Base-by-base conservation (phyloP, 2,888 invertebrate species). In the Tetrapedia diversipes region DNA sequence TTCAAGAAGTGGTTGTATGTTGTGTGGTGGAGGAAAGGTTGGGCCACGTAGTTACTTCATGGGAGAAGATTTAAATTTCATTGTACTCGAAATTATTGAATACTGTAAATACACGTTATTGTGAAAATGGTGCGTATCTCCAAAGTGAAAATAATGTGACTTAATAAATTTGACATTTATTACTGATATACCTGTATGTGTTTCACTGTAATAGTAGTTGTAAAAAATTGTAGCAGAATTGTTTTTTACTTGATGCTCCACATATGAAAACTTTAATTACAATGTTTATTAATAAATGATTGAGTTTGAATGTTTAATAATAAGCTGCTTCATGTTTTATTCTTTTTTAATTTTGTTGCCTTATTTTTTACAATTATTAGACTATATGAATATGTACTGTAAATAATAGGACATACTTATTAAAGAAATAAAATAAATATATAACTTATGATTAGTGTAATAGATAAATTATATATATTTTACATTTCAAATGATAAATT, bases 11-110 rank as follows among this genome's bases (percentile, higher is more conserved):
- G 74, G n/a, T 77, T 82, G 19, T 19, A 34, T 53, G 43, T 59
- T 59, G n/a, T 59, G 10, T 32, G 16, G 59, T 45, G 43, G 59
- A 43, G 22, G 59, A 59, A 29, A 43, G 32, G 43, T 45, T 68
- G 76, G 83, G 89, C 89, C 89, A 89, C 89, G 89, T 89, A 89
- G 79, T 83, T 87, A 89, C 87, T 89, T 89, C 81, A 88, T 86
- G 84, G 86, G 85, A 81, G 86, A 83, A 82, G 82, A 81, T 87
- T 88, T 87, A 68, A 72, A 59, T 47, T 76, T 79, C 24, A 14
- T 63, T 60, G 14, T 71, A 22, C 32, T 41, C 14, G 14, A n/a
- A 41, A 51, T 45, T 71, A 24, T 64, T 51, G 56, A 27, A 53
- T 60, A 77, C 61, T 75, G 47, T 65, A 74, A 63, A 82, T 72